Conservation (phyloP, 2,797 vertebrate species). For the Salarias fasciatus region DNA sequence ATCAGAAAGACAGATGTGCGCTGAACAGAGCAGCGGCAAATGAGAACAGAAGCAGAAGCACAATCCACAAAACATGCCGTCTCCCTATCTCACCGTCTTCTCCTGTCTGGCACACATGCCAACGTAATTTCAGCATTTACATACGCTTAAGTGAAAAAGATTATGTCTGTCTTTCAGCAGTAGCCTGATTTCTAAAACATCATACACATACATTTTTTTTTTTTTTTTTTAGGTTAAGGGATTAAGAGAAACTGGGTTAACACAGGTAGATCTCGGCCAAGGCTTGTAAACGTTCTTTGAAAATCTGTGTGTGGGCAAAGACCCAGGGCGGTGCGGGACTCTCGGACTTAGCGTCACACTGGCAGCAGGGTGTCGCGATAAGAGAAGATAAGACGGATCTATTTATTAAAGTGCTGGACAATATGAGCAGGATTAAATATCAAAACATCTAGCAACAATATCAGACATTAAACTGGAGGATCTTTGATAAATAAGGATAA, state of each 20-base stretch:
- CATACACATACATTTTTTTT: conserved; percentile 37
- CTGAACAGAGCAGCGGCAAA: conserved; percentile 54
- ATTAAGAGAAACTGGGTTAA: conserved; percentile 35
- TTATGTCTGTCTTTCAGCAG: conserved; percentile 35
- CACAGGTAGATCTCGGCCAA: conserved; percentile 25
- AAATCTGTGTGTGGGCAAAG: conserved; percentile 3
- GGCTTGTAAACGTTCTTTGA: neutral
- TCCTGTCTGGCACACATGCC: conserved; percentile 12
- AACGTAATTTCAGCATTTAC: conserved; percentile 41
- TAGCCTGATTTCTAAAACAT: conserved; percentile 37
- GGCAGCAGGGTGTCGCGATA: neutral
- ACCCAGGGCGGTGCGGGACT: neutral
- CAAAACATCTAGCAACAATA: too few species aligned
- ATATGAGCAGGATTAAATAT: too few species aligned
- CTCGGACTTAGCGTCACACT: neutral
- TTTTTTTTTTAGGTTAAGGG: conserved; percentile 26
- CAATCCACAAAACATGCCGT: conserved; percentile 28
- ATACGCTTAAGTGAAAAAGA: conserved; percentile 44
- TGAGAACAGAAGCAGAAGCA: conserved; percentile 56
- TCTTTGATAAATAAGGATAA: too few species aligned
- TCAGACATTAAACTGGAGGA: too few species aligned
- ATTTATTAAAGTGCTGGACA: too few species aligned
- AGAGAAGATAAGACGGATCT: neutral
- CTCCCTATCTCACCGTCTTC: neutral
- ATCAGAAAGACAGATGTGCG: conserved; percentile 77